These are phyloP conservation scores for Aurelia aurita DNA, from an alignment of 30 jellyfish, hydroid and myxozoan species.

Conservation along the genomic window DNA sequence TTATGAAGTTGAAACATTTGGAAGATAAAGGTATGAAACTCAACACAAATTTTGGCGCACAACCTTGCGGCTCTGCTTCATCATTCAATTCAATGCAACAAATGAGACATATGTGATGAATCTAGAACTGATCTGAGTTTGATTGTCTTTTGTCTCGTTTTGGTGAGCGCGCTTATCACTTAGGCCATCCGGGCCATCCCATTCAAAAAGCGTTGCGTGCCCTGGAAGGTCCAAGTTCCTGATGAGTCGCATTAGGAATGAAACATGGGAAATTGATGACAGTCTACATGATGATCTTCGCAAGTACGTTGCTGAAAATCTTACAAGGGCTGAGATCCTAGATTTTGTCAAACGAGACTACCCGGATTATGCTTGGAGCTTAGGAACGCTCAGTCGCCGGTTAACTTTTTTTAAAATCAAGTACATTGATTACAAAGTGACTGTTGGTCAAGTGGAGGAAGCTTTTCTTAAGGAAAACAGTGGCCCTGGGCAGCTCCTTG, in stretches of 20 bases:
- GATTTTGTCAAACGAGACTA: conserved; percentile 40
- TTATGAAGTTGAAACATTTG: too few relatives aligned
- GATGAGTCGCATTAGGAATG: not conserved
- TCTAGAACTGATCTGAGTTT: too few relatives aligned
- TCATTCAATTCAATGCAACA: too few relatives aligned
- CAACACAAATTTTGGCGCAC: too few relatives aligned
- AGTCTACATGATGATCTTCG: conserved; percentile 11
- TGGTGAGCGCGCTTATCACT: too few relatives aligned
- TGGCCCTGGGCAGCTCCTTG: conserved; percentile 65
- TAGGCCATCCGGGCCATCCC: not conserved
- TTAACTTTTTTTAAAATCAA: conserved; percentile 11
- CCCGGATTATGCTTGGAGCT: conserved; percentile 58
- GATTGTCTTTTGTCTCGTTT: too few relatives aligned
- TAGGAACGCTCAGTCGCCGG: conserved; percentile 61
- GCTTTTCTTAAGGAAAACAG: conserved; percentile 45
- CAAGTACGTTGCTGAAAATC: not conserved
- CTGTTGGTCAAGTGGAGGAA: conserved; percentile 20
- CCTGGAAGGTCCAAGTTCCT: conserved; percentile 1
- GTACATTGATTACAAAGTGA: conserved; percentile 20
- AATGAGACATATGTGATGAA: too few relatives aligned
- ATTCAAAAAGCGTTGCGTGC: not conserved
- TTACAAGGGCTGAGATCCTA: conserved; percentile 53
- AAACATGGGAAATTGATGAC: conserved; percentile 24
- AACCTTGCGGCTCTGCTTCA: too few relatives aligned
- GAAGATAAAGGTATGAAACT: too few relatives aligned